phyloP scores from a whole-genome alignment of 1,140 invertebrate genomes.

The Sycophila sp. region DNA sequence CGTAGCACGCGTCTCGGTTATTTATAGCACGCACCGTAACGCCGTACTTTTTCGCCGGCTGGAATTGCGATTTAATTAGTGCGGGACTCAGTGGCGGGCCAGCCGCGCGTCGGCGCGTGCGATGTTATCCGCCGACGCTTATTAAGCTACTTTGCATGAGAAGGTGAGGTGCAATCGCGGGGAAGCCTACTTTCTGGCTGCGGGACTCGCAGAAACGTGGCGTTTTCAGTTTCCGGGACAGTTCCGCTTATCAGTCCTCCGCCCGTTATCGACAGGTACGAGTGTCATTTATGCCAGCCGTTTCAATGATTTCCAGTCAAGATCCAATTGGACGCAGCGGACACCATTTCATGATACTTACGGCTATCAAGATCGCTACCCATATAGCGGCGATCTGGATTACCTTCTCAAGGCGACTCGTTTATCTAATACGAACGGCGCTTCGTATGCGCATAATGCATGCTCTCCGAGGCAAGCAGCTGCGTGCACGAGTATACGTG shows the following conservation, averaged over 20 bases:
- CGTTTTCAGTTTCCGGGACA: too few relatives aligned
- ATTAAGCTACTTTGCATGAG: too few relatives aligned
- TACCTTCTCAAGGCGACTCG: constrained; percentile 42
- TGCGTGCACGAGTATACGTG: too few relatives aligned
- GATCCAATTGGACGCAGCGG: not conserved
- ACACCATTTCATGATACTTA: not conserved
- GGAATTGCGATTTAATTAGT: not conserved
- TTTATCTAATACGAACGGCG: not conserved
- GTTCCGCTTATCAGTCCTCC: too few relatives aligned
- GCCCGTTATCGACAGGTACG: too few relatives aligned
- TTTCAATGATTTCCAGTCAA: not conserved
- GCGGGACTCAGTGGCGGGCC: not conserved
- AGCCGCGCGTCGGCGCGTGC: too few relatives aligned
- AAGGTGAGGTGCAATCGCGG: too few relatives aligned
- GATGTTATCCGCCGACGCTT: too few relatives aligned
- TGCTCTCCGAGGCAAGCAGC: too few relatives aligned
- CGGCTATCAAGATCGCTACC: constrained; percentile 14
- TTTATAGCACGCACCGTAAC: not conserved
- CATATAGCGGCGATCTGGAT: constrained; percentile 35
- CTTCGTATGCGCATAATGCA: not conserved
- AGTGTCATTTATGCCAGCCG: not conserved
- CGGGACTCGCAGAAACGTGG: too few relatives aligned
- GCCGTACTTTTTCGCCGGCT: not conserved
- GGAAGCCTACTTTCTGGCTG: too few relatives aligned
- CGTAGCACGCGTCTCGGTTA: not conserved